Base-by-base conservation (phyloP, 1,140 invertebrate genomes). In the Maniola jurtina region DNA sequence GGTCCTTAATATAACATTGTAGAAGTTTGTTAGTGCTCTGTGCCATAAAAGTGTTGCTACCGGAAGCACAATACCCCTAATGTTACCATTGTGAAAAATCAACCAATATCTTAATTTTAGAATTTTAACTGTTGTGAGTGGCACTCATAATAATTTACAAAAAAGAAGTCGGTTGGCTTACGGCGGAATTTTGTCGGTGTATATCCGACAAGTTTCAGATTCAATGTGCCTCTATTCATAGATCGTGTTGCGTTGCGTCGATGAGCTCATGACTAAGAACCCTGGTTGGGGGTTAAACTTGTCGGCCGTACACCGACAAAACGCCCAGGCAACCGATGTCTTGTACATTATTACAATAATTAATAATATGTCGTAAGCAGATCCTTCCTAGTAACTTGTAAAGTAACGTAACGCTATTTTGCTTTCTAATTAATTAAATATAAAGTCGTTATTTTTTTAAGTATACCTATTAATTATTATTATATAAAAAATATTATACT, bases 1-100 rank as follows among this genome's bases (percentile, higher is more conserved):
- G 85, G 79, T 86, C 83, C 85, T 88, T 84, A 86, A 84, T 86
- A 86, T 86, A 87, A 86, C 74, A 85, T 81, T 80, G 80, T 73
- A 67, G 75, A 77, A 70, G 73, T 68, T 69, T 73, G 64, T 73
- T 79, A 73, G 68, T 75, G 67, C 79, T 74, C 81, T 83, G 87
- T 89, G 87, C 87, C 87, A 89, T 89, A 89, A 71, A 77, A 77
- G 80, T 83, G 81, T 83, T 86, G 82, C 81, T 80, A 81, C 78
- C 85, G 80, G 76, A 84, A 84, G 87, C 84, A 89, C 84, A 82
- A 85, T 84, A 78, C 66, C 60, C 47, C 60, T 76, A 81, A 84
- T 84, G 84, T 89, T 87, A 89, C 86, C 86, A 87, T 83, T 67
- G 11, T 55, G 9, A 61, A 77, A 76, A 77, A 75, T 71, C 68